phyloP scores from a whole-genome alignment of 2,113 vertebrate genomes.

The Psettodes erumei region DNA sequence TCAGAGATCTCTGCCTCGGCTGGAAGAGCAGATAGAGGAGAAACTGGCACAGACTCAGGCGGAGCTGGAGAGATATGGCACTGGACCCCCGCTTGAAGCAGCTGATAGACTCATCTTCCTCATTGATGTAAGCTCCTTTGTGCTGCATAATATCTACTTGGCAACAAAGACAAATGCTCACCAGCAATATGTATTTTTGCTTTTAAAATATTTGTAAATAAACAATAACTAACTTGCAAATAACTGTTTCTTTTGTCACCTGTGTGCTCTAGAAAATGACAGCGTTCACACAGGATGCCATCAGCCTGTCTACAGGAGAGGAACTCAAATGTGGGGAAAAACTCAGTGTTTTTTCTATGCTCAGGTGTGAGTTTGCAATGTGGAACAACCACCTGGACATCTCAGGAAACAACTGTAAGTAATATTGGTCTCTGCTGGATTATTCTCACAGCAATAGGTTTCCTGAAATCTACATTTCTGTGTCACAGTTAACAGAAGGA shows the following conservation, averaged over 20 bases:
- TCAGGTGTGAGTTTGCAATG: slow-evolving; percentile 79
- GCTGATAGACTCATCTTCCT: slow-evolving; percentile 71
- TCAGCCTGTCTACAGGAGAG: slow-evolving; percentile 78
- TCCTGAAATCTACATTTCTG: slow-evolving; percentile 26
- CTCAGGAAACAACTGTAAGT: slow-evolving; percentile 74
- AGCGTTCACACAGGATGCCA: slow-evolving; percentile 81
- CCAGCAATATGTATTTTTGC: not conserved
- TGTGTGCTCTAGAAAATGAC: slow-evolving; percentile 83
- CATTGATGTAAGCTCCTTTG: slow-evolving; percentile 73
- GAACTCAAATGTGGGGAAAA: slow-evolving; percentile 69
- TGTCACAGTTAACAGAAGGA: slow-evolving; percentile 70
- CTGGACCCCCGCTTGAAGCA: slow-evolving; percentile 71
- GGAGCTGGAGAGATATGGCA: slow-evolving; percentile 79
- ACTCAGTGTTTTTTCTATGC: slow-evolving; percentile 78
- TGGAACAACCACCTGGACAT: slow-evolving; percentile 69
- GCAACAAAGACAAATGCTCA: not conserved
- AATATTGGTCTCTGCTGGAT: not conserved
- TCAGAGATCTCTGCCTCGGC: slow-evolving; percentile 78
- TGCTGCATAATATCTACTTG: not conserved
- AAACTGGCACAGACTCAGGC: slow-evolving; percentile 73
- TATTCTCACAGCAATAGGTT: too few relatives aligned
- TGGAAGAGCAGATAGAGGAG: slow-evolving; percentile 80
- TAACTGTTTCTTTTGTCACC: not conserved
- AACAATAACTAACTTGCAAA: not conserved
- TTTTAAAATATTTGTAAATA: not conserved